phyloP scores from a whole-genome alignment of 2,888 invertebrate genomes.

The Drosophila monieri region DNA sequence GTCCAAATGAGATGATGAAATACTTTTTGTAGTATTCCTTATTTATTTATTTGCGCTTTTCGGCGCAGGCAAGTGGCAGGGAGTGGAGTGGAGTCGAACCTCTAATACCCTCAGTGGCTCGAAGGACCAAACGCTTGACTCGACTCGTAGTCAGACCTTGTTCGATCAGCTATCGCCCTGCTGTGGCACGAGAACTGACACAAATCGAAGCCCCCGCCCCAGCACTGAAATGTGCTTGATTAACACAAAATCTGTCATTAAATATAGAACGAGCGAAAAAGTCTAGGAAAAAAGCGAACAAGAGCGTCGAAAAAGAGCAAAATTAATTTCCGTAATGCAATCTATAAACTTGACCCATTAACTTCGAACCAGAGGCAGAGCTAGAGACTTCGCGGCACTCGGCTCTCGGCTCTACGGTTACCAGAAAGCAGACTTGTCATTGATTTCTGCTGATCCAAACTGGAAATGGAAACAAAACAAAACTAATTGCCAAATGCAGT shows the following conservation, averaged over 20 bases:
- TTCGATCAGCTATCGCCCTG: neutral
- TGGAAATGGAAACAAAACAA: slow-evolving; percentile 29
- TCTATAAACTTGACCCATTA: slow-evolving; percentile 75
- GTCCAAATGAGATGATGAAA: slow-evolving; percentile 27
- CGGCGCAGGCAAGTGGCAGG: slow-evolving; percentile 1
- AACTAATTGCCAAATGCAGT: slow-evolving; percentile 46
- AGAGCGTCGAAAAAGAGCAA: slow-evolving; percentile 28
- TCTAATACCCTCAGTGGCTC: neutral
- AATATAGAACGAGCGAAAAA: slow-evolving; percentile 32
- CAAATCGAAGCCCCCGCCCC: slow-evolving; percentile 47
- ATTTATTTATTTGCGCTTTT: slow-evolving; percentile 39
- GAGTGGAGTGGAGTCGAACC: too few species aligned
- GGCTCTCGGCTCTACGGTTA: slow-evolving; percentile 24
- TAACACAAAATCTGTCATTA: slow-evolving; percentile 51
- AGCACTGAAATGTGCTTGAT: slow-evolving; percentile 56
- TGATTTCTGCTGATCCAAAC: slow-evolving; percentile 45
- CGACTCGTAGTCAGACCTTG: too few species aligned
- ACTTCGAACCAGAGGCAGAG: slow-evolving; percentile 34
- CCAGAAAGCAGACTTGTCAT: slow-evolving; percentile 24
- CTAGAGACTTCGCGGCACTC: neutral
- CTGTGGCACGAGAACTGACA: slow-evolving; percentile 51
- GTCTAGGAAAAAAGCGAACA: slow-evolving; percentile 10
- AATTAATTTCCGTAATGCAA: slow-evolving; percentile 70
- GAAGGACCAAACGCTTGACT: too few species aligned
- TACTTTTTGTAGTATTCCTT: slow-evolving; percentile 8